A percentile compares a stretch with the other conserved stretches of the same genome.
These are phyloP conservation scores for Colaptes auratus DNA, from an alignment of 2,113 vertebrate species.

Conservation along the genomic window DNA sequence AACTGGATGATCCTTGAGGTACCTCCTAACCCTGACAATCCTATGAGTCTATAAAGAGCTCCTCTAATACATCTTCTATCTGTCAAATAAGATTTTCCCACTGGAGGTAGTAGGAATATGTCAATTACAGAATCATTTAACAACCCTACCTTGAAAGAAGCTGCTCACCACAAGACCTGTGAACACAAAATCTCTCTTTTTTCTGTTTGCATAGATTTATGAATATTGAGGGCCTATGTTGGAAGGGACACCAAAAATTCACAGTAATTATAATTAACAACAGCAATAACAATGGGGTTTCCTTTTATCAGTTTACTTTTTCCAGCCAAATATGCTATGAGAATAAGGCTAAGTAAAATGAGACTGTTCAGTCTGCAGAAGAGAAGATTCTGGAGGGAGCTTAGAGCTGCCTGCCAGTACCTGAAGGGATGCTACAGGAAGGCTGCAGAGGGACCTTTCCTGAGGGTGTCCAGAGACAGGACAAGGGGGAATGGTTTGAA, in stretches of 20 bases:
- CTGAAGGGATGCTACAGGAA: too few species aligned
- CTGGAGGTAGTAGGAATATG: neutral
- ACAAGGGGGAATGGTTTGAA: too few species aligned
- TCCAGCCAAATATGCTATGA: neutral
- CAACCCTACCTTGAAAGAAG: neutral
- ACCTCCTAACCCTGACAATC: too few species aligned
- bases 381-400: too few species aligned
- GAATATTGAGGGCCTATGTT: neutral
- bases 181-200: neutral
- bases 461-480: too few species aligned
- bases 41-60: neutral
- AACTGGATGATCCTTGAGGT: too few species aligned
- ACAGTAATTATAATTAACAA: neutral
- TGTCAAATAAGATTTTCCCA: neutral
- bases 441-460: too few species aligned
- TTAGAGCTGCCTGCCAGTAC: too few species aligned
- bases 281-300: neutral
- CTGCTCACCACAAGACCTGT: neutral
- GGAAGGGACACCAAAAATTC: neutral
- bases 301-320: neutral
- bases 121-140: slow-evolving; percentile 19
- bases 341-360: too few species aligned
- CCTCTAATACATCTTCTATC: neutral
- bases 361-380: too few species aligned
- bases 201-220: neutral